Conservation (phyloP, 1,140 invertebrate species). For the Episyrphus balteatus region DNA sequence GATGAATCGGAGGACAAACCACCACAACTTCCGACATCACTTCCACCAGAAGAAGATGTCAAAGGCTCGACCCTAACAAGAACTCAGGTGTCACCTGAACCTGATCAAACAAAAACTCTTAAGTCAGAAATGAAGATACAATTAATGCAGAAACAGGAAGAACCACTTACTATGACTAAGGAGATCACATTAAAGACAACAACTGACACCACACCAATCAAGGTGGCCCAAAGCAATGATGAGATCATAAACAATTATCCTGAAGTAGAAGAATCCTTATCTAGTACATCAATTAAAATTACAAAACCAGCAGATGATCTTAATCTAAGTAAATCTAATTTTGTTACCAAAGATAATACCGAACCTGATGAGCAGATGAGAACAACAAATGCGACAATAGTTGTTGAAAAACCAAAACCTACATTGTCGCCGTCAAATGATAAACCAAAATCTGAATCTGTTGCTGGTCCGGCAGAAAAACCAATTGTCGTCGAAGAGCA, state of each 20-base stretch:
- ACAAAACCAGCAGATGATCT: not conserved
- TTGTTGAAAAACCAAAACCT: not conserved
- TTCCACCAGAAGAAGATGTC: slow-evolving; percentile 16
- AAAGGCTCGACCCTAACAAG: not conserved
- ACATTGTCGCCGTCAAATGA: no score
- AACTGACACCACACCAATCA: not conserved
- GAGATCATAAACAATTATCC: not conserved
- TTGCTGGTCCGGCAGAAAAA: not conserved
- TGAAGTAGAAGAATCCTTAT: not conserved
- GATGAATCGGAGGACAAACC: slow-evolving; percentile 18
- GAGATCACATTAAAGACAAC: not conserved
- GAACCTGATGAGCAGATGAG: slow-evolving; percentile 2
- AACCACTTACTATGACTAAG: not conserved
- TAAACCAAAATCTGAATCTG: not conserved
- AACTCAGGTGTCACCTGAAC: not conserved
- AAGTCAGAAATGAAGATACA: not conserved
- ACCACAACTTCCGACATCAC: slow-evolving; percentile 29
- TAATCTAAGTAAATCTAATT: not conserved
- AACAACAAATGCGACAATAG: not conserved
- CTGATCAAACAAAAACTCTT: not conserved
- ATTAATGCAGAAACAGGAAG: not conserved
- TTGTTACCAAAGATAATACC: slow-evolving; percentile 3
- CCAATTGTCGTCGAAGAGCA: not conserved
- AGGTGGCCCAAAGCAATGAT: not conserved
- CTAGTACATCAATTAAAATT: not conserved